Conservation (phyloP, 2,888 invertebrate genomes). For the Chloromyia formosa region DNA sequence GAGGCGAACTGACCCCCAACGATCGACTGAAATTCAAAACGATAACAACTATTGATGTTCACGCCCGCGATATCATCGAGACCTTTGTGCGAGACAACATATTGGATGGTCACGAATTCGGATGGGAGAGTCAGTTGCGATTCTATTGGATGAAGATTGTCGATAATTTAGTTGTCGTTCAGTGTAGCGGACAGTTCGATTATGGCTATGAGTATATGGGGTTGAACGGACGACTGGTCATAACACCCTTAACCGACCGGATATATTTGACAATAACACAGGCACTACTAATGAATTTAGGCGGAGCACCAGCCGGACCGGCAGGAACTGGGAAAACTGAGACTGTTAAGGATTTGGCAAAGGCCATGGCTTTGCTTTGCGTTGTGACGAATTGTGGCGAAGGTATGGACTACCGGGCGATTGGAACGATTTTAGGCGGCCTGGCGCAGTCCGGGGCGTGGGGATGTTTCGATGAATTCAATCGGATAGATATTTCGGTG, state of each 20-base stretch:
- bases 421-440: slow-evolving; percentile 76
- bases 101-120: slow-evolving; percentile 84
- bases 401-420: slow-evolving; percentile 90
- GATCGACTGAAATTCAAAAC: slow-evolving; percentile 89
- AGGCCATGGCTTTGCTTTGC: slow-evolving; percentile 83
- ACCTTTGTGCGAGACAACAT: slow-evolving; percentile 82
- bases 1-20: slow-evolving; percentile 77
- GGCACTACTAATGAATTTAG: slow-evolving; percentile 89
- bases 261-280: slow-evolving; percentile 94
- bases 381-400: slow-evolving; percentile 93
- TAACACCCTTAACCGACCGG: slow-evolving; percentile 91
- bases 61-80: slow-evolving; percentile 90
- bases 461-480: slow-evolving; percentile 97
- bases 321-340: slow-evolving; percentile 78
- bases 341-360: slow-evolving; percentile 90
- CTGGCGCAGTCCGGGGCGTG: slow-evolving; percentile 76
- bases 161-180: slow-evolving; percentile 83
- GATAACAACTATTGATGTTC: slow-evolving; percentile 90
- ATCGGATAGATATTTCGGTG: slow-evolving; percentile 90
- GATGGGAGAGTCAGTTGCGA: slow-evolving; percentile 92
- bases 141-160: slow-evolving; percentile 89
- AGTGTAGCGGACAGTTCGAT: slow-evolving; percentile 85
- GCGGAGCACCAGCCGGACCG: slow-evolving; percentile 87
- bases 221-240: slow-evolving; percentile 87
- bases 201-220: slow-evolving; percentile 98